Conservation (phyloP, 1,140 invertebrate genomes). For the Drosophila cardini region DNA sequence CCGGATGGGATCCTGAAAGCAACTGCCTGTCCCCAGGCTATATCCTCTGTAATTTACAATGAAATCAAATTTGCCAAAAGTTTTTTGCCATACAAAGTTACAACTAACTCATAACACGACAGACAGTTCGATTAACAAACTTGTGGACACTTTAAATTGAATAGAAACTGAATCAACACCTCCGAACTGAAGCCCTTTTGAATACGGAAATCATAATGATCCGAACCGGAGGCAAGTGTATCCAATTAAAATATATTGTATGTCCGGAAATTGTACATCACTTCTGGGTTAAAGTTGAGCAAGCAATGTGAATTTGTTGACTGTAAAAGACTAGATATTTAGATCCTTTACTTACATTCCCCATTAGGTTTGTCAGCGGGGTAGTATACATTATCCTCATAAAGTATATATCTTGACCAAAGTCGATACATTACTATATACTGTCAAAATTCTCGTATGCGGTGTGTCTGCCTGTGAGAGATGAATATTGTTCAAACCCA, state of each 20-base stretch:
- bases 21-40: slow-evolving; percentile 35
- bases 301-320: neutral
- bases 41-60: slow-evolving; percentile 50
- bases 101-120: slow-evolving; percentile 23
- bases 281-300: neutral
- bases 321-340: slow-evolving; percentile 5
- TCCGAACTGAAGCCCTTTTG: neutral
- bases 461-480: too few relatives aligned
- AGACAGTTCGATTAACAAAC: slow-evolving; percentile 33
- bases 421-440: too few relatives aligned
- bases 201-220: slow-evolving; percentile 1
- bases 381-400: too few relatives aligned
- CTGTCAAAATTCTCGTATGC: too few relatives aligned
- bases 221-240: slow-evolving; percentile 4
- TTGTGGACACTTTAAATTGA: slow-evolving; percentile 25
- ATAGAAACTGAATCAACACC: neutral
- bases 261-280: slow-evolving; percentile 5
- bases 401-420: too few relatives aligned
- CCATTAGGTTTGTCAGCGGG: too few relatives aligned
- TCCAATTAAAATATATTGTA: slow-evolving; percentile 10
- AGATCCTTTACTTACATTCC: too few relatives aligned
- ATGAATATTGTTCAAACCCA: too few relatives aligned
- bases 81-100: slow-evolving; percentile 20
- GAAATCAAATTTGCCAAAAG: slow-evolving; percentile 72
- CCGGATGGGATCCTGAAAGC: slow-evolving; percentile 33